Conservation (phyloP, 2,113 vertebrate species). For the Coptodon bakossiorum region DNA sequence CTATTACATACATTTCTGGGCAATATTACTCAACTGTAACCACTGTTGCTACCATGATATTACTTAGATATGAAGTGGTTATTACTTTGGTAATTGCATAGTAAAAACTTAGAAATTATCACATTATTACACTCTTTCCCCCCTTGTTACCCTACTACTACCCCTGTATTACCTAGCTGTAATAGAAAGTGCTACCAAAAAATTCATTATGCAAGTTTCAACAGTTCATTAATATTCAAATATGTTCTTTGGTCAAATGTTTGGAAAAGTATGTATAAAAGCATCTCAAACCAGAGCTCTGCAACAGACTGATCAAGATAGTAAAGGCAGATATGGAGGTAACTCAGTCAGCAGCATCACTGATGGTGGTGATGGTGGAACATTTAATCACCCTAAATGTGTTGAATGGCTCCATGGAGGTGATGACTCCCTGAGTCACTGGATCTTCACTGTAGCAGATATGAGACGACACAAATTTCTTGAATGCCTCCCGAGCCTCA, state of each 20-base stretch:
- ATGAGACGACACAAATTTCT: neutral
- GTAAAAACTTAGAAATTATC: neutral
- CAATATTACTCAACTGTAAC: neutral
- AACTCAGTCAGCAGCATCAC: neutral
- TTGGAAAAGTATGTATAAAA: too few relatives aligned
- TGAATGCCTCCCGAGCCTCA: constrained; percentile 26
- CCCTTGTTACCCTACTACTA: neutral
- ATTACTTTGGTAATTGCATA: neutral
- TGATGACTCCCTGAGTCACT: constrained; percentile 53
- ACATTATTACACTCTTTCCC: neutral
- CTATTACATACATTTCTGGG: neutral
- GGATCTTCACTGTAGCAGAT: constrained; percentile 56
- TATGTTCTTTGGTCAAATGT: neutral
- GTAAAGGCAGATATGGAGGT: neutral
- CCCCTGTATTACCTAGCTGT: neutral
- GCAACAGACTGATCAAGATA: too few relatives aligned
- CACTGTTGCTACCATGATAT: neutral
- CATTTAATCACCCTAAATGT: constrained; percentile 58
- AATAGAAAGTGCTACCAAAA: neutral
- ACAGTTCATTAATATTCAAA: neutral
- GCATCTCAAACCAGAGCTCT: too few relatives aligned
- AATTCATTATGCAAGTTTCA: neutral
- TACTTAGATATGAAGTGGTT: neutral
- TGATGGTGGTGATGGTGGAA: too few relatives aligned
- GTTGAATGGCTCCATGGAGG: constrained; percentile 51